These are phyloP conservation scores for Lamellibrachia satsuma DNA, from an alignment of 2,888 invertebrate species.

Conservation along the genomic window DNA sequence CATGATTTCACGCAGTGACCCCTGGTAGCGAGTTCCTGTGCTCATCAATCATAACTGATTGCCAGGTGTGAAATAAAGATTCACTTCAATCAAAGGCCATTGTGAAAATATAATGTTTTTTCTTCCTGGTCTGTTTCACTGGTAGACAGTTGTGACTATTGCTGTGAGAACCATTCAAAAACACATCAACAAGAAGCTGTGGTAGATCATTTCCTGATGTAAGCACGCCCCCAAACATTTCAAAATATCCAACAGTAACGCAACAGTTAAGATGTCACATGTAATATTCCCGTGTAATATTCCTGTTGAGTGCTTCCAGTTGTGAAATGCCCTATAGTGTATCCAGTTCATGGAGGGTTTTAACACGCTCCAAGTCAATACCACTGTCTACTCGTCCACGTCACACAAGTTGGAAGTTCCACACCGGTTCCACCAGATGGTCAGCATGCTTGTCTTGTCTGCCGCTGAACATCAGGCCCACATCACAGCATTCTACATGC, in stretches of 20 bases:
- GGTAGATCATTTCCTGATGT: not conserved
- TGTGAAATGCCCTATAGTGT: not conserved
- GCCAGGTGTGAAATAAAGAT: not conserved
- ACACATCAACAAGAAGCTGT: not conserved
- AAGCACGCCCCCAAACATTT: not conserved
- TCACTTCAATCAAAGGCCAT: not conserved
- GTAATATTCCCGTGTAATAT: not conserved
- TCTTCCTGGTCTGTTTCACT: not conserved
- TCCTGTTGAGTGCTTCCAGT: not conserved
- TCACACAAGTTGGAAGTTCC: not conserved
- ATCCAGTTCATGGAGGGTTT: not conserved
- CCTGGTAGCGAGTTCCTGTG: not conserved
- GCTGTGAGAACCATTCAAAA: not conserved
- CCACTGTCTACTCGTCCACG: not conserved
- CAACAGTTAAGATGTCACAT: not conserved
- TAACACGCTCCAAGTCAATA: not conserved
- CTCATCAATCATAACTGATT: not conserved
- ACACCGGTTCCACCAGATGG: not conserved
- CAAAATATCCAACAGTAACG: not conserved
- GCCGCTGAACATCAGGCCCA: not conserved
- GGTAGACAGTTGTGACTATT: not conserved
- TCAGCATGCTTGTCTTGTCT: not conserved
- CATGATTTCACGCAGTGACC: not conserved
- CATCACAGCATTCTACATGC: constrained; percentile 4
- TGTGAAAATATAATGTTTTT: not conserved